Evolutionary conservation across 2,113 vertebrate genomes (phyloP), one percentile per base, ranked within the genome.

Genomic region (Steatornis caripensis): DNA sequence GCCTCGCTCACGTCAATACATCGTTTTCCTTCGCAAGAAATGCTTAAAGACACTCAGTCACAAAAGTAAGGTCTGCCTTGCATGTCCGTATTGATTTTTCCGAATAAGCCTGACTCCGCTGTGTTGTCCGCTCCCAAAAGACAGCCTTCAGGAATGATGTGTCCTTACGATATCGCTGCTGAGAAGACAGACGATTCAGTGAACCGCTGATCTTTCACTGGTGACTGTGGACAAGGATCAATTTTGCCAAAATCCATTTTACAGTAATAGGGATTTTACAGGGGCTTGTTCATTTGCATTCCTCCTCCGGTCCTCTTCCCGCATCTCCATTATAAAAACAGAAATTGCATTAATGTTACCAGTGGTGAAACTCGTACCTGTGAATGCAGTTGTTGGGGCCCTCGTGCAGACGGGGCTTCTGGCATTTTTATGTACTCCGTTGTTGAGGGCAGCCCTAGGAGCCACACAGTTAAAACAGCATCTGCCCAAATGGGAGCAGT

Each of bases 281-380:
- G n/a, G 27, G 26, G 14, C 46, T 90, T 71, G 43, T 92, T 77
- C 7, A 3, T 69, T 85, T 36, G 7, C 62, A 55, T 1, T 87
- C 5, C 15, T 81, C n/a, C 34, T 76, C 51, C 0, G 0, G 24
- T 61, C 66, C 22, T 86, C 55, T 89, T 83, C 13, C 58, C 0
- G 0, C 19, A 53, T 24, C 5, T 17, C 20, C 6, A 49, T 60
- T 64, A n/a, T 57, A 61, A 69, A 64, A 46, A 19, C 46, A 46
- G 20, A 80, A 62, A 69, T 0, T 10, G 20, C 12, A 34, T 46
- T 71, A 12, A 26, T 22, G 27, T 43, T 89, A n/a, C 10, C 12
- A 58, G 57, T 8, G 30, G 37, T 81, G 58, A 45, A 84, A 48
- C n/a, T 46, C 2, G 0, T 74, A 36, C 34, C 46, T 77, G 24